Base-by-base conservation (phyloP, 2,113 vertebrate genomes). In the Poeciliopsis retropinna region DNA sequence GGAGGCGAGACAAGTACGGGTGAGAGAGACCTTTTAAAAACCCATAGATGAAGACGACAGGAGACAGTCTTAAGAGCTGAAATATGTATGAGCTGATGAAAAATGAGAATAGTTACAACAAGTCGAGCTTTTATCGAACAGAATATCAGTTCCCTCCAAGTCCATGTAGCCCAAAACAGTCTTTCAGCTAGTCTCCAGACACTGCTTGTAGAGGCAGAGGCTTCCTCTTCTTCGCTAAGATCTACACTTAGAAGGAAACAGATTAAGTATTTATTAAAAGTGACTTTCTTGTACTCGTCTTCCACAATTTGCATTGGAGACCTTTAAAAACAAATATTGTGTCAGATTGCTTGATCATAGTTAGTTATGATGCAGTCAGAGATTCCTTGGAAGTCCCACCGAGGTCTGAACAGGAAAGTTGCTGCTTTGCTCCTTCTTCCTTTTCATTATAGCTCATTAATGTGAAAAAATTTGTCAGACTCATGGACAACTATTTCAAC, bases 41-140 rank as follows among this genome's bases (percentile, higher is more conserved):
- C 60, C 72, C 76, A 79, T 57, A 80, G 85, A 87, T 72, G 76
- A 37, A 84, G 76, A 85, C 79, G 82, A 86, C 73, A 84, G 82
- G 79, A 88, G 80, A 87, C 22, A 31, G 72, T 87, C 88, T 87
- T 70, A 73, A 60, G 80, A 64, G 25, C 79, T 92, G 82, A 92
- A 91, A 93, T 93, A 91, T 91, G 83, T 70, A 91, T 88, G 85
- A 89, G 75, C 72, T 83, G 87, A 87, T 91, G 85, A 88, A 89
- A 91, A 90, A 91, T 86, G 66, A 87, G 82, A 79, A 78, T 78
- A 85, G 86, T 86, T 69, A 84, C 88, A 83, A 82, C 79, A 84
- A 86, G 85, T 67, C 19, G 25, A 82, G 73, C 73, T 91, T 87
- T 90, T 83, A 91, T 92, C 84, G 87, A 75, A 82, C 67, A 69